A percentile compares a stretch with the other conserved stretches of the same genome.
Evolutionary conservation across 2,888 invertebrate species (phyloP).

Genomic region (Tolmerus cingulatus): DNA sequence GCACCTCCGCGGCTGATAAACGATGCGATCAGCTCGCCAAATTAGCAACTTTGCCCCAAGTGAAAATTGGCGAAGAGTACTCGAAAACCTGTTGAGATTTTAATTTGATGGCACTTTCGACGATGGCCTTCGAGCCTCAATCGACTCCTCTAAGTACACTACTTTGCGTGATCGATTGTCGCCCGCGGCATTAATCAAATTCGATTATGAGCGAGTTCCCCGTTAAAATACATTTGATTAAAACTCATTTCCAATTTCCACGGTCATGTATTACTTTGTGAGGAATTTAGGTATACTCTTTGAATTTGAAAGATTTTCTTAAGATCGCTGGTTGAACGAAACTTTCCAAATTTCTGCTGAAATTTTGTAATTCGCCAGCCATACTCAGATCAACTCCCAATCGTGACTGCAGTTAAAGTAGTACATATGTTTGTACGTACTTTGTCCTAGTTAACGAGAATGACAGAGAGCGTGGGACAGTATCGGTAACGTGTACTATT

Average conservation of each 20-base stretch:
- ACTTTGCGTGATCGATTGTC: background rate
- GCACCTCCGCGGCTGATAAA: background rate
- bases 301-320: background rate
- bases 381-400: background rate
- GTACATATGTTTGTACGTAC: no score
- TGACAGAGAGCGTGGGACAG: background rate
- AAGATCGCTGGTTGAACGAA: background rate
- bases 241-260: background rate
- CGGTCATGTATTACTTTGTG: background rate
- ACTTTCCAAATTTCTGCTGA: background rate
- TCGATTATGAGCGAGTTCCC: background rate
- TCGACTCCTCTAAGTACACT: background rate
- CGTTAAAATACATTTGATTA: background rate
- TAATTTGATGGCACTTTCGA: background rate
- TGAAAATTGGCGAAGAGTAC: background rate
- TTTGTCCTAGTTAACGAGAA: background rate
- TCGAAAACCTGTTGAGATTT: background rate
- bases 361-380: background rate
- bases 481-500: background rate
- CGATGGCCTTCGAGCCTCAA: background rate
- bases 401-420: background rate
- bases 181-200: background rate
- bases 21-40: background rate
- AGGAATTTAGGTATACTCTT: background rate
- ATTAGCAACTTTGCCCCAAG: background rate